Evolutionary conservation across 2,888 invertebrate genomes (phyloP).

Genomic region (Andrena haemorrhoa): DNA sequence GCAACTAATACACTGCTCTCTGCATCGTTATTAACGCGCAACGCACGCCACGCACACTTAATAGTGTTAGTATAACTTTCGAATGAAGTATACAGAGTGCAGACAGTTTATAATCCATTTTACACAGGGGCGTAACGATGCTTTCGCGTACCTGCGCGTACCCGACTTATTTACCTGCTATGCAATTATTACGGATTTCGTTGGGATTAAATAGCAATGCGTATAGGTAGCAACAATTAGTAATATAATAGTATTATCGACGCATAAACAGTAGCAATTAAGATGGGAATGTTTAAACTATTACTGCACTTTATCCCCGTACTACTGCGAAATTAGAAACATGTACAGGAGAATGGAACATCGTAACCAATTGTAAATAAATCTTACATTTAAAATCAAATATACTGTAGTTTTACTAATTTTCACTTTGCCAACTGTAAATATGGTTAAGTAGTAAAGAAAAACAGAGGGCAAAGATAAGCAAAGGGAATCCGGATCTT

Average conservation of each 20-base stretch:
- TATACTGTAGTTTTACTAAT: neutral
- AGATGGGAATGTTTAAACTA: neutral
- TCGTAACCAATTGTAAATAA: neutral
- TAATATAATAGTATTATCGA: conserved; percentile 17
- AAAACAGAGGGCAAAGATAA: too few species aligned
- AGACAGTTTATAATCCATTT: neutral
- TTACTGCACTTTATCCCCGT: neutral
- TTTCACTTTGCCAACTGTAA: neutral
- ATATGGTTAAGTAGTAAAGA: neutral
- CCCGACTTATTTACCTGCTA: neutral
- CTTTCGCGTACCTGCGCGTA: neutral
- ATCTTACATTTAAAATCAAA: neutral
- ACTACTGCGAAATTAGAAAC: neutral
- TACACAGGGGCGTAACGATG: conserved; percentile 21
- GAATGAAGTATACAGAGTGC: conserved; percentile 7
- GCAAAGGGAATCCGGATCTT: too few species aligned
- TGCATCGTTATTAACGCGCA: neutral
- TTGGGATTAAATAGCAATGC: neutral
- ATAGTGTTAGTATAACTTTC: conserved; percentile 11
- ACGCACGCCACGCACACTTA: neutral
- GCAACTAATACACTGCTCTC: neutral
- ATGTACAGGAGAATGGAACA: neutral
- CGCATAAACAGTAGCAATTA: conserved; percentile 3
- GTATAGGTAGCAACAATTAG: neutral
- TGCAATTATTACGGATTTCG: neutral